Conservation (phyloP, 2,797 vertebrate genomes). For the Euphonia xanthogaster region DNA sequence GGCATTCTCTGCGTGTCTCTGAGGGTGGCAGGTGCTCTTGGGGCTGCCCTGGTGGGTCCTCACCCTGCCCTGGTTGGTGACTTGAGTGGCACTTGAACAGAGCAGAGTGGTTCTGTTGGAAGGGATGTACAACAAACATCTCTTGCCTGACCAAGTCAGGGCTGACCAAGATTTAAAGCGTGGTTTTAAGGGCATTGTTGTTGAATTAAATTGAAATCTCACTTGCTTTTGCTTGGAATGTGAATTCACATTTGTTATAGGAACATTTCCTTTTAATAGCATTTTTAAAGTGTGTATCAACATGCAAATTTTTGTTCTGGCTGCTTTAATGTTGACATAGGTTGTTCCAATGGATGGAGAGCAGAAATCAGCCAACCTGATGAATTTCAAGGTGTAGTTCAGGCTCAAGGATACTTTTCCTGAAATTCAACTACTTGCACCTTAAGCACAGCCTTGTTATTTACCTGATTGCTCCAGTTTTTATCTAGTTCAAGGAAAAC, state of each 20-base stretch:
- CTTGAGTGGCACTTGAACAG: not conserved
- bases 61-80: not conserved
- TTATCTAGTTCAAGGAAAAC: not conserved
- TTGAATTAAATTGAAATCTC: not conserved
- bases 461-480: not conserved
- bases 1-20: not conserved
- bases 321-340: not conserved
- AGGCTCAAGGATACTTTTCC: not conserved
- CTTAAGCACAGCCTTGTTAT: not conserved
- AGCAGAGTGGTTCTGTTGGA: not conserved
- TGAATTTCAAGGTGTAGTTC: slow-evolving; percentile 30
- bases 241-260: not conserved
- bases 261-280: not conserved
- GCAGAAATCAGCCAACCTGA: not conserved
- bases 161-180: not conserved
- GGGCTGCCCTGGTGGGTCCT: not conserved
- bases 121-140: not conserved
- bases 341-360: not conserved
- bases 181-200: not conserved
- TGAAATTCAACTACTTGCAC: slow-evolving; percentile 4
- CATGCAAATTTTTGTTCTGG: not conserved
- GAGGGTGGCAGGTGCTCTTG: not conserved
- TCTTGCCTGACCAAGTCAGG: not conserved
- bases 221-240: not conserved
- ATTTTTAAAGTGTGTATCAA: not conserved